phyloP scores from a whole-genome alignment of 2,113 vertebrate genomes.

The Urocynchramus pylzowi region DNA sequence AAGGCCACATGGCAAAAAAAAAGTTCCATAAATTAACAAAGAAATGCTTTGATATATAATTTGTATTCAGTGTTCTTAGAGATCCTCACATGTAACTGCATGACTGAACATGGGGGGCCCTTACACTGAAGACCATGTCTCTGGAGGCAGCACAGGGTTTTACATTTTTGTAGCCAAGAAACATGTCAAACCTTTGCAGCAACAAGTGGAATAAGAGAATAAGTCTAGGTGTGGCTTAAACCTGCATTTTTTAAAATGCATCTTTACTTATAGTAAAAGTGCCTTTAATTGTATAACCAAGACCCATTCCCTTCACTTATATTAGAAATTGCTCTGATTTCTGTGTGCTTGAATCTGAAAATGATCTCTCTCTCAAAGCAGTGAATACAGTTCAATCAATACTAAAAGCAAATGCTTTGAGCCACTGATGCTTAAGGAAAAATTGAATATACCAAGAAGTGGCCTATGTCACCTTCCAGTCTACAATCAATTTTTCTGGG shows the following conservation, averaged over 20 bases:
- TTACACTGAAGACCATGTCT: not conserved
- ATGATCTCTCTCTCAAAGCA: not conserved
- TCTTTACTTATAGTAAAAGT: not conserved
- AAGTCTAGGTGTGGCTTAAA: not conserved
- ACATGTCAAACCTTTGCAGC: not conserved
- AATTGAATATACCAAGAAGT: not conserved
- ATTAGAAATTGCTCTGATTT: not conserved
- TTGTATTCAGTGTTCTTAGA: not conserved
- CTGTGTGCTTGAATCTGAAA: not conserved
- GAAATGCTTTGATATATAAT: not conserved
- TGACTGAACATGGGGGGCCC: not conserved
- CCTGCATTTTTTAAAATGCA: not conserved
- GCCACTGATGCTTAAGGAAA: not conserved
- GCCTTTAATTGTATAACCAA: not conserved
- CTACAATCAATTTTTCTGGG: not conserved
- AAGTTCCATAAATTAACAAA: not conserved
- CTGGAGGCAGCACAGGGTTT: not conserved
- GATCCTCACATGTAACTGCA: not conserved
- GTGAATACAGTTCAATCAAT: not conserved
- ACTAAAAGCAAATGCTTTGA: not conserved
- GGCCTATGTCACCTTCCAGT: not conserved
- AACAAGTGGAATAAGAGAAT: not conserved
- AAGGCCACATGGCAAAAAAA: fast-evolving
- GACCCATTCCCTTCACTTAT: not conserved
- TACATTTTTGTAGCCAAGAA: not conserved